A percentile compares a stretch with the other conserved stretches of the same genome.
Conservation (phyloP, 53 echinoderm and acorn worm genomes). For the Echinarachnius parma region DNA sequence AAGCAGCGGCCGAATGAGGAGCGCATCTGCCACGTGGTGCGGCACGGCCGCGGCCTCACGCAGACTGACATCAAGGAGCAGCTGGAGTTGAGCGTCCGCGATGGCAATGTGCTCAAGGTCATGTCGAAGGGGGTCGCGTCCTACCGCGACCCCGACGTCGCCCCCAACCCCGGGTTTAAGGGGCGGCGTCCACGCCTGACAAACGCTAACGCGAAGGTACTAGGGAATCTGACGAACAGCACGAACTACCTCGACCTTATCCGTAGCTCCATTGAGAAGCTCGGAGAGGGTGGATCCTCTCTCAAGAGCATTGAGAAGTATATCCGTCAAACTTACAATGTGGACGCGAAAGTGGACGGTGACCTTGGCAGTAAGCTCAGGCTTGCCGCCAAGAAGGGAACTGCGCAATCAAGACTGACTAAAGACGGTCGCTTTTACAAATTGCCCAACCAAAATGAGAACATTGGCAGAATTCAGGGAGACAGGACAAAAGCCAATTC, state of each 20-base stretch:
- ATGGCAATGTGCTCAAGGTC: constrained; percentile 91
- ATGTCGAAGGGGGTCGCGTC: constrained; percentile 95
- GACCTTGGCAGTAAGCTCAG: constrained; percentile 76
- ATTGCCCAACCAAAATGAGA: constrained; percentile 55
- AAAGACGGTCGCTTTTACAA: constrained; percentile 88
- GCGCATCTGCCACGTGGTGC: constrained; percentile 96
- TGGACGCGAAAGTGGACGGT: constrained; percentile 48
- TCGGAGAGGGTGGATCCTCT: constrained; percentile 77
- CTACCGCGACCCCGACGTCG: constrained; percentile 82
- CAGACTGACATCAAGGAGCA: constrained; percentile 77
- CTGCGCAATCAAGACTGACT: constrained; percentile 75
- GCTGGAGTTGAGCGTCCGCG: constrained; percentile 79
- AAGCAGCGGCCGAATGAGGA: constrained; percentile 97
- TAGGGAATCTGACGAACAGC: constrained; percentile 50
- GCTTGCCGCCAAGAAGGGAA: constrained; percentile 88
- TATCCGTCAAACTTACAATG: constrained; percentile 72
- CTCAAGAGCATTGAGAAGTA: constrained; percentile 91
- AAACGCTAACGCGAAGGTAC: not conserved
- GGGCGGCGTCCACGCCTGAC: constrained; percentile 45
- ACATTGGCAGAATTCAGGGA: constrained; percentile 40
- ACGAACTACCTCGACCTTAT: constrained; percentile 80
- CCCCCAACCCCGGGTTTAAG: constrained; percentile 46
- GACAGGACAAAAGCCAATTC: constrained; percentile 26
- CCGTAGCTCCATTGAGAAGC: constrained; percentile 59
- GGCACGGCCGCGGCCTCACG: constrained; percentile 68